Evolutionary conservation across 2,113 vertebrate genomes (phyloP).

Genomic region (Sardina pilchardus): DNA sequence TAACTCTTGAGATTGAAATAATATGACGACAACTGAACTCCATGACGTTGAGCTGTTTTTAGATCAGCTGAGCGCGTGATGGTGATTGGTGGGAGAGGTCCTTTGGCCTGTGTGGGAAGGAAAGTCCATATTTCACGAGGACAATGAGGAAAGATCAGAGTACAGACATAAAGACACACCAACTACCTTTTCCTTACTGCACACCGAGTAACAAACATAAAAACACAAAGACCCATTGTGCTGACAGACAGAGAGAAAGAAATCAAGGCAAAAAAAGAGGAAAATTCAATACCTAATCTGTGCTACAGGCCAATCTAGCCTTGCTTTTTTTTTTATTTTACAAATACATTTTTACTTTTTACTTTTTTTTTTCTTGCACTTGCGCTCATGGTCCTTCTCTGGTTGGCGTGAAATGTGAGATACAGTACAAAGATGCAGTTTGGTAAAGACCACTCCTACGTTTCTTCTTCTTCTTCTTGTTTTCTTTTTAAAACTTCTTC

Average conservation of each 20-base stretch:
- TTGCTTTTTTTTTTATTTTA: slow-evolving; percentile 50
- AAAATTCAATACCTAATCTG: slow-evolving; percentile 55
- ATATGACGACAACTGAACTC: background rate
- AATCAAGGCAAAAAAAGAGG: slow-evolving; percentile 37
- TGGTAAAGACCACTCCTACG: slow-evolving; percentile 62
- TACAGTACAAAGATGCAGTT: slow-evolving; percentile 71
- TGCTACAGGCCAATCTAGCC: slow-evolving; percentile 53
- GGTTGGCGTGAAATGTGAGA: slow-evolving; percentile 58
- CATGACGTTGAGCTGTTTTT: background rate
- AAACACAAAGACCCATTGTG: slow-evolving; percentile 46
- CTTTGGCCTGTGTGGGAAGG: slow-evolving; percentile 23
- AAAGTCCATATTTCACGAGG: slow-evolving; percentile 15
- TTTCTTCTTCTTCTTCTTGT: slow-evolving; percentile 7
- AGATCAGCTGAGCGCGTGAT: slow-evolving; percentile 8
- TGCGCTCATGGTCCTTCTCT: slow-evolving; percentile 40
- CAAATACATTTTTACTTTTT: background rate
- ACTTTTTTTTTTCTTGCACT: slow-evolving; percentile 39
- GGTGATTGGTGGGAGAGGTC: slow-evolving; percentile 18
- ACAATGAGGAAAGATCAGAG: slow-evolving; percentile 6
- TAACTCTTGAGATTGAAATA: slow-evolving; percentile 14
- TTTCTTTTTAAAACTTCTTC: slow-evolving; percentile 34
- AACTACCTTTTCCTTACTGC: slow-evolving; percentile 43
- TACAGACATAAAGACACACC: slow-evolving; percentile 59
- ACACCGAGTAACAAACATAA: slow-evolving; percentile 53
- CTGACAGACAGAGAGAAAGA: slow-evolving; percentile 42